These are phyloP conservation scores for Mycogona germanica DNA, from an alignment of 2,888 invertebrate species.

Conservation along the genomic window DNA sequence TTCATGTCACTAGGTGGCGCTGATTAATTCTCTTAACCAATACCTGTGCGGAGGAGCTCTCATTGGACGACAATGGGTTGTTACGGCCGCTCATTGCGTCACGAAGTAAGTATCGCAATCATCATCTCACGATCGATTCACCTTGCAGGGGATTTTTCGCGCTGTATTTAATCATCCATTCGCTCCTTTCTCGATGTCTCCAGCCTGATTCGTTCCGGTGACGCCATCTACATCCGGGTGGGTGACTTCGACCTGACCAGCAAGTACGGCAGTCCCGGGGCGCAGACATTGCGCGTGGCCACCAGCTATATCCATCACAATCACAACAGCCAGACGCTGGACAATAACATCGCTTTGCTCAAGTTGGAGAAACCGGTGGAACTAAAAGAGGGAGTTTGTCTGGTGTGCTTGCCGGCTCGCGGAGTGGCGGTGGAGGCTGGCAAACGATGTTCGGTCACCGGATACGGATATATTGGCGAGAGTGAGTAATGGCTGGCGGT, in stretches of 20 bases:
- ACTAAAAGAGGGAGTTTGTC: slow-evolving; percentile 67
- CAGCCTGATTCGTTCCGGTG: slow-evolving; percentile 86
- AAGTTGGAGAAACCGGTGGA: slow-evolving; percentile 82
- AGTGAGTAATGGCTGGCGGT: too few species aligned
- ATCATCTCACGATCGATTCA: background rate
- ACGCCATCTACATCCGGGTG: slow-evolving; percentile 83
- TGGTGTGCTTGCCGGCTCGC: slow-evolving; percentile 77
- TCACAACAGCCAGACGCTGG: slow-evolving; percentile 86
- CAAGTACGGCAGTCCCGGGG: slow-evolving; percentile 81
- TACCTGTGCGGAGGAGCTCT: slow-evolving; percentile 87
- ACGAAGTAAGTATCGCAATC: slow-evolving; percentile 55
- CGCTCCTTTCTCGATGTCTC: slow-evolving; percentile 4
- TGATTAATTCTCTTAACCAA: slow-evolving; percentile 85
- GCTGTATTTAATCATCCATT: background rate
- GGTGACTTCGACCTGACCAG: slow-evolving; percentile 85
- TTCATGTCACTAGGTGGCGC: slow-evolving; percentile 46
- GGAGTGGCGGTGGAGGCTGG: slow-evolving; percentile 72
- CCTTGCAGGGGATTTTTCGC: background rate
- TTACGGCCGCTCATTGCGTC: slow-evolving; percentile 87
- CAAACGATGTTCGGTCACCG: slow-evolving; percentile 82
- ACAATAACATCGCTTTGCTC: slow-evolving; percentile 84
- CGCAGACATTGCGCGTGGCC: slow-evolving; percentile 77
- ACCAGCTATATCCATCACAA: slow-evolving; percentile 93
- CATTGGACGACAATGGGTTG: slow-evolving; percentile 87
- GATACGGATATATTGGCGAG: slow-evolving; percentile 92